Base-by-base conservation (phyloP, 2,888 invertebrate species). In the Hipparchia semele region DNA sequence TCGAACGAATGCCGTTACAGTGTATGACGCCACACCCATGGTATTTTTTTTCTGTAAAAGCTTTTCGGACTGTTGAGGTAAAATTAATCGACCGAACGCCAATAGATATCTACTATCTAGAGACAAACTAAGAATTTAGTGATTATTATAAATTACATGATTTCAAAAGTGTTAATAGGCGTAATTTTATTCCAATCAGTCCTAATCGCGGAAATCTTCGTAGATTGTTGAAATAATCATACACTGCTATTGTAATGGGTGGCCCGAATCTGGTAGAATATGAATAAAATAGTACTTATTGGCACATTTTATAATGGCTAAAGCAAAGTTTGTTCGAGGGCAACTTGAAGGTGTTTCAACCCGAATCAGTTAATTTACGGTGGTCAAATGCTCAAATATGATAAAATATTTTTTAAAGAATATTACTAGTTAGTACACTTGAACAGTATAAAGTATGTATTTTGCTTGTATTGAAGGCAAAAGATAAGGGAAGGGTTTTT, bases 241-340 rank as follows among this genome's bases (percentile, higher is more conserved):
- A 88, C 90, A 87, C 87, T 89, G 87, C 85, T 83, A 85, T 79
- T 81, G 77, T 80, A 83, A 90, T 90, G 92, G 92, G 93, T 90
- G 89, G 87, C 94, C 94, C 94, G 92, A 92, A 91, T 94, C 94
- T 93, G 94, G 94, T 93, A 86, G 65, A 53, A 65, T 86, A 86
- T 80, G 80, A 82, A 86, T 80, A 33, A 80, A 83, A 70, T 78
- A 82, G 80, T 82, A 79, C 81, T 79, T 91, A 89, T 88, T 89
- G 90, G 90, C 93, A 92, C 93, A 73, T 86, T 91, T 90, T 86
- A 79, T 78, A 72, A 71, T 49, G 76, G 83, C 79, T 73, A 81
- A 78, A 78, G 77, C 77, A 78, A 81, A 81, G 80, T 77, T 81
- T 74, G 33, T 77, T 72, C 72, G 64, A 74, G 33, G 46, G 45